Percentiles rank a stretch among this genome's conserved stretches.
Evolutionary conservation across 2,113 vertebrate species (phyloP).

Genomic region (Poeciliopsis turrubarensis): DNA sequence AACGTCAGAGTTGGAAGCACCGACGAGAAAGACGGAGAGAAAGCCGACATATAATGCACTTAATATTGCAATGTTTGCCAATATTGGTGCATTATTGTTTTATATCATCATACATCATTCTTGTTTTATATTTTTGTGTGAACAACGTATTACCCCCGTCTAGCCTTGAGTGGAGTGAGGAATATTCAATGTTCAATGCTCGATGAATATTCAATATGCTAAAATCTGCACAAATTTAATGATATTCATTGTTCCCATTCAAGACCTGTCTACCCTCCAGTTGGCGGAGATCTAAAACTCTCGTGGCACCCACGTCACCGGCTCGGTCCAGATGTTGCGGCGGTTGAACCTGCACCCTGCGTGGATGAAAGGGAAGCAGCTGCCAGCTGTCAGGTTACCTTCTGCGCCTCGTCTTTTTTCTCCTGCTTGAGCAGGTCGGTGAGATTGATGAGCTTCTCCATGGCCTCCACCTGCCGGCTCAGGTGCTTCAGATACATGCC

Average conservation of each 20-base stretch:
- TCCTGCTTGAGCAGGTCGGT: slow-evolving; percentile 99
- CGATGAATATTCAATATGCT: background rate
- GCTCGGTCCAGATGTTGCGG: slow-evolving; percentile 42
- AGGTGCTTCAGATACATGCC: slow-evolving; percentile 99
- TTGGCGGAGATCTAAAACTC: background rate
- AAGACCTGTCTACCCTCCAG: background rate
- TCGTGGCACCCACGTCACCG: slow-evolving; percentile 2
- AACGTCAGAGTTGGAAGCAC: no score
- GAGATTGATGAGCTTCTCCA: slow-evolving; percentile 99
- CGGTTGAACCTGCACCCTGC: slow-evolving; percentile 38
- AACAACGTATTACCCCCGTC: background rate
- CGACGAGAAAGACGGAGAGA: no score
- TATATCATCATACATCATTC: no score
- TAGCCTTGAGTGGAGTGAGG: background rate
- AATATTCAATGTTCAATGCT: background rate
- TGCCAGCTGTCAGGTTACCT: slow-evolving; percentile 80
- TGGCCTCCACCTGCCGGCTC: slow-evolving; percentile 96
- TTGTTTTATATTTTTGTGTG: no score
- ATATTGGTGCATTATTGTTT: no score
- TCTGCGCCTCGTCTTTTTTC: slow-evolving; percentile 99
- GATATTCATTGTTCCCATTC: background rate
- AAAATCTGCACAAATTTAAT: no score
- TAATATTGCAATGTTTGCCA: no score
- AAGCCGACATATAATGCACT: no score
- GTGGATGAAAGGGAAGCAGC: slow-evolving; percentile 47